A percentile compares a stretch with the other conserved stretches of the same genome.
Evolutionary conservation across 2,113 vertebrate species (phyloP).

Genomic region (Ptilorrhoa leucosticta): DNA sequence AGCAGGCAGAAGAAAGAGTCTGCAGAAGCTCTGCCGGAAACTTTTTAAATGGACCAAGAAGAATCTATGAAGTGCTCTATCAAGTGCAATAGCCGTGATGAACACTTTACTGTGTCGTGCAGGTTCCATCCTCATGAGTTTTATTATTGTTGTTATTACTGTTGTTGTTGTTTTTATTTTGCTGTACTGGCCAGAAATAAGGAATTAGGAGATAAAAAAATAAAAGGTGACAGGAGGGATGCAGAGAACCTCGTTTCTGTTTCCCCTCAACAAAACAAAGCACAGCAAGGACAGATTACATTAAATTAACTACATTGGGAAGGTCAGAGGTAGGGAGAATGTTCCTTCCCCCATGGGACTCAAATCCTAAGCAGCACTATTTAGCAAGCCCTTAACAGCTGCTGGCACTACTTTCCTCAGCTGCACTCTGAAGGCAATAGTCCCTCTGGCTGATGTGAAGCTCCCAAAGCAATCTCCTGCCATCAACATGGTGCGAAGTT

Average conservation of each 20-base stretch:
- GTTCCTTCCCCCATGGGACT: neutral
- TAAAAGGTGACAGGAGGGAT: neutral
- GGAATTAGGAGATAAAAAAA: neutral
- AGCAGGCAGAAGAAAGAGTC: neutral
- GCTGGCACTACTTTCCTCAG: neutral
- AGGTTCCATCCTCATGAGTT: neutral
- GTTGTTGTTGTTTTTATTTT: neutral
- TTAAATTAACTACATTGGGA: neutral
- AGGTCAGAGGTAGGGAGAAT: neutral
- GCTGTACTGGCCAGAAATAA: neutral
- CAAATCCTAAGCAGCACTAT: neutral
- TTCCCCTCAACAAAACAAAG: neutral
- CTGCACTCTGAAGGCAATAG: neutral
- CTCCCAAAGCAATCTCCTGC: neutral
- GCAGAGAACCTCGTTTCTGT: neutral
- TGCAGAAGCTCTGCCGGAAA: neutral
- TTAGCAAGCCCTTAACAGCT: neutral
- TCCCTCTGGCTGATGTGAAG: neutral
- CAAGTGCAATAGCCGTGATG: neutral
- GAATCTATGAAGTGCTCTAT: neutral
- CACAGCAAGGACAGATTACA: neutral
- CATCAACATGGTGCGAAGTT: neutral
- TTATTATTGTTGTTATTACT: no score
- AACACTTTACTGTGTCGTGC: neutral
- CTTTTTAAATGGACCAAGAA: neutral